phyloP scores from a whole-genome alignment of 2,888 invertebrate genomes.

The Matsumyia berberina region DNA sequence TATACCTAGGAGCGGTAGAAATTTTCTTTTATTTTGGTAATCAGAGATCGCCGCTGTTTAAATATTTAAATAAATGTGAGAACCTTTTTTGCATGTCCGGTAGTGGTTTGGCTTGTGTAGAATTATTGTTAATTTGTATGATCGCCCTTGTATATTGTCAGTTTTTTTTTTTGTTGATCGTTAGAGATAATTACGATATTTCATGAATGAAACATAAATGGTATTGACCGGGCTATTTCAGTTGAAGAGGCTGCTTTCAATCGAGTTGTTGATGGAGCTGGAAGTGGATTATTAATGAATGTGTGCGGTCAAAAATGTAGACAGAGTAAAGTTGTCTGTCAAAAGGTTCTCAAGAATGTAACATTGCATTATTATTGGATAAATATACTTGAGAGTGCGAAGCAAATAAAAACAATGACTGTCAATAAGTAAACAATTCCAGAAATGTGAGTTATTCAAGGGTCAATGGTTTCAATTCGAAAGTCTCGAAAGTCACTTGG shows the following conservation, averaged over 20 bases:
- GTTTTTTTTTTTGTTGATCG: conserved; percentile 2
- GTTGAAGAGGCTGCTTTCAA: neutral
- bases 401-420: conserved; percentile 10
- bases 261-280: conserved; percentile 1
- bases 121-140: neutral
- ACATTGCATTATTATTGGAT: neutral
- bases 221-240: conserved; percentile 14
- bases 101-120: conserved; percentile 12
- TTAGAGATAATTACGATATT: conserved; percentile 1
- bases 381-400: neutral
- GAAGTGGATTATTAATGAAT: conserved; percentile 15
- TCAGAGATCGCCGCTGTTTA: conserved; percentile 3
- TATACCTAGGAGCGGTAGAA: neutral
- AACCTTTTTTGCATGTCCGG: conserved; percentile 21
- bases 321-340: conserved; percentile 3
- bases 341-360: neutral
- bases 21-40: neutral
- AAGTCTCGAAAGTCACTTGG: conserved; percentile 4
- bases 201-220: conserved; percentile 31
- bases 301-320: neutral
- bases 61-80: conserved; percentile 43
- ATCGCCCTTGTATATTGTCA: conserved; percentile 7
- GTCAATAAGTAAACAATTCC: neutral
- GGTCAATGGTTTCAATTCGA: conserved; percentile 29
- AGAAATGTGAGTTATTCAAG: conserved; percentile 14